Conservation (phyloP, 2,888 invertebrate genomes). For the Maniola hyperantus region DNA sequence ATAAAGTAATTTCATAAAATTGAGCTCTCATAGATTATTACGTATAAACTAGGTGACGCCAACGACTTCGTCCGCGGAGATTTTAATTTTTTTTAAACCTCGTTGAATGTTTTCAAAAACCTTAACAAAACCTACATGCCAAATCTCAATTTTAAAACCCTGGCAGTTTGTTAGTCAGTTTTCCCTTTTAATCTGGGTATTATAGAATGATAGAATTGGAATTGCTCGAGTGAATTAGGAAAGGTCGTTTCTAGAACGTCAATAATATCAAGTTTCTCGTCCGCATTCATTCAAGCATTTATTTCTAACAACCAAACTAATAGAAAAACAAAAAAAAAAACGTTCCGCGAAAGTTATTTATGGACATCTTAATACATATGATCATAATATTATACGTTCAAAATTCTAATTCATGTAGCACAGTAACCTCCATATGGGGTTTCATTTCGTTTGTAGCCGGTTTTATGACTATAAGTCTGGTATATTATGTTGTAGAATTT, state of each 20-base stretch:
- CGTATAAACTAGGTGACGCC: too few species aligned
- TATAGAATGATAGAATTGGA: background rate
- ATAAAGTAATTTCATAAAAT: too few species aligned
- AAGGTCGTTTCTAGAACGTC: conserved; percentile 1
- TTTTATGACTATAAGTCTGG: conserved; percentile 51
- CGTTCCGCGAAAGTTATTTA: conserved; percentile 30
- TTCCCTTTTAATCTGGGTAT: too few species aligned
- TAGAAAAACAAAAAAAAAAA: conserved; percentile 16
- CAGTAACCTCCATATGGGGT: conserved; percentile 57
- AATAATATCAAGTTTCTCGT: conserved; percentile 4
- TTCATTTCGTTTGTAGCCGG: conserved; percentile 51
- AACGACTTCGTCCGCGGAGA: too few species aligned
- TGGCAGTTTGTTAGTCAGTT: too few species aligned
- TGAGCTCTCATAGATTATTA: too few species aligned
- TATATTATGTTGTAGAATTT: conserved; percentile 46
- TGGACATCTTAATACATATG: conserved; percentile 21
- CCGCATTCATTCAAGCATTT: conserved; percentile 15
- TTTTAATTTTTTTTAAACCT: too few species aligned
- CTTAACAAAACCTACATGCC: too few species aligned
- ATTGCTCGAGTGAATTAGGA: background rate
- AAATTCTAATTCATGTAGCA: conserved; percentile 45
- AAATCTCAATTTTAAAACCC: too few species aligned
- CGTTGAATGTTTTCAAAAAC: too few species aligned
- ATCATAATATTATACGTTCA: conserved; percentile 33
- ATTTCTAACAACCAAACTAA: conserved; percentile 8